Percentiles rank a stretch among this genome's conserved stretches.
phyloP scores from a whole-genome alignment of 2,113 vertebrate species.

The Neolamprologus cancellatus region DNA sequence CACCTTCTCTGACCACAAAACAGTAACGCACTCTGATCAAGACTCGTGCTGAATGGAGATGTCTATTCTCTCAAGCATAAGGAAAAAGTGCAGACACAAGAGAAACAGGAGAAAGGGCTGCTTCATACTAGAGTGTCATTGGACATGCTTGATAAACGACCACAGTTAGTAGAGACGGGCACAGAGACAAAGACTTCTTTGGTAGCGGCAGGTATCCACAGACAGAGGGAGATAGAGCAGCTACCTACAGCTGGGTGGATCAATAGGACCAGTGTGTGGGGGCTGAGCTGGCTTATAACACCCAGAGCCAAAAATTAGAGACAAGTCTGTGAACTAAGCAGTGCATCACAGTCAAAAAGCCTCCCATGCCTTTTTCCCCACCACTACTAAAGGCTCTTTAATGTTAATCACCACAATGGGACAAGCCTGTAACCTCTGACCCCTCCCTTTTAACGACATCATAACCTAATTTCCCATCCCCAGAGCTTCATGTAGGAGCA shows the following conservation, averaged over 20 bases:
- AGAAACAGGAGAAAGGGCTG: slow-evolving; percentile 14
- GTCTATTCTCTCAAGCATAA: background rate
- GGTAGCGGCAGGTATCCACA: slow-evolving; percentile 26
- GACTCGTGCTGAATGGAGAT: background rate
- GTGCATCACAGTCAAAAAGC: slow-evolving; percentile 1
- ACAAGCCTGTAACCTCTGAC: slow-evolving; percentile 40
- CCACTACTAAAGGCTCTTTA: slow-evolving; percentile 38
- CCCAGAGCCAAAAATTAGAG: slow-evolving; percentile 27
- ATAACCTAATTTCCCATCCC: slow-evolving; percentile 50
- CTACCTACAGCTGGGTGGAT: slow-evolving; percentile 43
- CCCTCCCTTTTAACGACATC: slow-evolving; percentile 48
- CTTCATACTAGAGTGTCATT: slow-evolving; percentile 26
- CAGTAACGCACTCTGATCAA: background rate
- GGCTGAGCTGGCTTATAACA: background rate
- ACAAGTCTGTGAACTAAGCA: slow-evolving; percentile 11
- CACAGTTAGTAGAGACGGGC: background rate
- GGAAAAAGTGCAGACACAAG: slow-evolving; percentile 18
- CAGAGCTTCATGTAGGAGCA: background rate
- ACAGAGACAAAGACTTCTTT: slow-evolving; percentile 56
- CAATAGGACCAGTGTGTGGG: slow-evolving; percentile 53
- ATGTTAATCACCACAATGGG: slow-evolving; percentile 51
- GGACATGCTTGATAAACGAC: slow-evolving; percentile 43
- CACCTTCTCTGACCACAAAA: background rate
- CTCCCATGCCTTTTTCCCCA: background rate
- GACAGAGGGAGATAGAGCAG: background rate